Evolutionary conservation across 2,888 invertebrate genomes (phyloP), one percentile per base, ranked within the genome.

Genomic region (Netelia melanura): DNA sequence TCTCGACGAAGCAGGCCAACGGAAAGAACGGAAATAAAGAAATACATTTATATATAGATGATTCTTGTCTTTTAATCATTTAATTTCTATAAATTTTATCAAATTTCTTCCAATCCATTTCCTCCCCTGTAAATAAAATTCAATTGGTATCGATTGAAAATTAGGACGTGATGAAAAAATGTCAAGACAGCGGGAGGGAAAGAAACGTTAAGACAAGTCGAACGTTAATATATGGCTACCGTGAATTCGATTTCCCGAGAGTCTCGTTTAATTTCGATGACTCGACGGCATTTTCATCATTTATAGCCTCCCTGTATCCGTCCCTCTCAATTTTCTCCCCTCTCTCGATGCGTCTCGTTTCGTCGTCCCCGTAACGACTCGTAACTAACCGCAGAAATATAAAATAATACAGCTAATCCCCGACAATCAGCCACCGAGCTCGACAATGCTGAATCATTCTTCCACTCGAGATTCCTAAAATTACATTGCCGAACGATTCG

Each of bases 241-340:
- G 61, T 72, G 48, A 72, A 78, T 68, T 78, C 74, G 77, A 65
- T 82, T 77, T 71, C 62, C 83, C 72, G 61, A 61, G 71, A 38
- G 77, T 23, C 78, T 78, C 78, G 56, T 77, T 77, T 72, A 72
- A 83, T 83, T 82, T 56, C 77, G 77, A 82, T 72, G 82, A 82
- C 71, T 82, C 82, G 64, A 72, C 77, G 62, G n/a, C 38, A 52
- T 70, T 71, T 43, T 72, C 58, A 44, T 68, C 52, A 70, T 82
- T 62, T 48, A 25, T 70, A 48, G 56, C 21, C n/a, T 70, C 54
- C 25, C 67, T 38, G 25, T 43, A 44, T 61, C 14, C 38, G n/a
- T 23, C 65, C 65, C 74, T 52, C 10, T 30, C 30, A 5, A 30
- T 3, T 52, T 74, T 61, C 61, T 48, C 61, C 52, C n/a, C 23